Conservation (phyloP, 23 tunicate genomes). For the Botrylloides violaceus region DNA sequence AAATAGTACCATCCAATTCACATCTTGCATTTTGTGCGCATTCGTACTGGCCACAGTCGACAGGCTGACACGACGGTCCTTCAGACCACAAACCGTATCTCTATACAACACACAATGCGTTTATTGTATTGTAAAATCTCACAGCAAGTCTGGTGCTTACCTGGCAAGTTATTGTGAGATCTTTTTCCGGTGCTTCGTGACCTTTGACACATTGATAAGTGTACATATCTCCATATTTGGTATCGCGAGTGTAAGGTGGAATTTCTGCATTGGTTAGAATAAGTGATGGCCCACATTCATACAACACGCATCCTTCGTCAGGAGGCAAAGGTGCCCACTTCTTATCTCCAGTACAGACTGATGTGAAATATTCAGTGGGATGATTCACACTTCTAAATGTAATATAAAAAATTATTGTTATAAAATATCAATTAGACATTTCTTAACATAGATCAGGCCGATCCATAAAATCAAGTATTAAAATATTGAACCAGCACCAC, state of each 20-base stretch:
- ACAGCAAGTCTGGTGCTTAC: no score
- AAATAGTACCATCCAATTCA: conserved; percentile 31
- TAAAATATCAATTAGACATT: no score
- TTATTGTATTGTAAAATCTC: neutral
- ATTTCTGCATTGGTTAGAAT: neutral
- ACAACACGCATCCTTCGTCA: conserved; percentile 5
- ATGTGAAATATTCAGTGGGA: neutral
- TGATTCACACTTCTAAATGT: no score
- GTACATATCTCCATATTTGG: conserved; percentile 21
- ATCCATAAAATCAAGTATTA: no score
- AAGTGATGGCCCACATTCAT: conserved; percentile 17
- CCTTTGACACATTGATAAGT: conserved; percentile 53
- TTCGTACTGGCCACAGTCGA: conserved; percentile 31
- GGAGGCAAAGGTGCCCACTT: conserved; percentile 4
- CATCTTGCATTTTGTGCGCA: conserved; percentile 51
- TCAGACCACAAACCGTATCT: conserved; percentile 37
- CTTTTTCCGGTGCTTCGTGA: conserved; percentile 32
- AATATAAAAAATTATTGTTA: no score
- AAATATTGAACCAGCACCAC: no score
- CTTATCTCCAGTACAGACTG: neutral
- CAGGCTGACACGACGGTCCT: conserved; percentile 40
- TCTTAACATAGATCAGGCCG: no score
- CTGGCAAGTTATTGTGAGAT: conserved; percentile 37
- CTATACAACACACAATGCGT: no score
- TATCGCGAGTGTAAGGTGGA: conserved; percentile 9